Evolutionary conservation across 2,797 vertebrate species (phyloP), one percentile per base, ranked within the genome.

Genomic region (Danio jaintianensis): DNA sequence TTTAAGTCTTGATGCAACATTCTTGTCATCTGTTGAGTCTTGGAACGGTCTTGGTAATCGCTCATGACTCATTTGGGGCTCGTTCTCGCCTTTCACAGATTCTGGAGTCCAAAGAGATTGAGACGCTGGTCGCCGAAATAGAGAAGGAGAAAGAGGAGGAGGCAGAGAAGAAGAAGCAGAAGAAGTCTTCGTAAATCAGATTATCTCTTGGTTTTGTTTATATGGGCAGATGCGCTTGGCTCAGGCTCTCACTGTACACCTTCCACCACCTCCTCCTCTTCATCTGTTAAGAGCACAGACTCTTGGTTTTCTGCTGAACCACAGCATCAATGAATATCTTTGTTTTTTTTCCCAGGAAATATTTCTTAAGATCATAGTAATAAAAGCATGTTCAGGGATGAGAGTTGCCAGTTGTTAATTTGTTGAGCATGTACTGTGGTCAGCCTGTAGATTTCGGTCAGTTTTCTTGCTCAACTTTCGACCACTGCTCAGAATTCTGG

Each of bases 141-240:
- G 94, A 95, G 85, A 96, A 95, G 68, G 93, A 94, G 79, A 95
- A 96, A 79, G 95, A 96, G 81, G 88, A 96, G 85, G 95, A 96
- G 79, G 94, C 91, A 68, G 93, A 95, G 87, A 96, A 95, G 92
- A 96, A 95, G 89, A 96, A 96, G 74, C 93, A 93, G 87, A 95
- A 95, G 87, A 95, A 95, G 85, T 89, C 92, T 52, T 91, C 89
- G 36, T 90, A 91, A 91, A 87, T 73, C 75, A 52, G 43, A 29
- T 40, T 50, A 6, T 38, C 66, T 4, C 8, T 77, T 83, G 40
- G 48, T 80, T 68, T 69, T 82, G 68, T 82, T 80, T 66, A 72
- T 83, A 79, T 36, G 63, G 83, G 75, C 81, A 79, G 48, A 83
- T 69, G 64, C 85, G 82, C 80, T 84, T 82, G 48, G n/a, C 67